Evolutionary conservation across 2,888 invertebrate species (phyloP).

Genomic region (Ecdyonurus torrentis): DNA sequence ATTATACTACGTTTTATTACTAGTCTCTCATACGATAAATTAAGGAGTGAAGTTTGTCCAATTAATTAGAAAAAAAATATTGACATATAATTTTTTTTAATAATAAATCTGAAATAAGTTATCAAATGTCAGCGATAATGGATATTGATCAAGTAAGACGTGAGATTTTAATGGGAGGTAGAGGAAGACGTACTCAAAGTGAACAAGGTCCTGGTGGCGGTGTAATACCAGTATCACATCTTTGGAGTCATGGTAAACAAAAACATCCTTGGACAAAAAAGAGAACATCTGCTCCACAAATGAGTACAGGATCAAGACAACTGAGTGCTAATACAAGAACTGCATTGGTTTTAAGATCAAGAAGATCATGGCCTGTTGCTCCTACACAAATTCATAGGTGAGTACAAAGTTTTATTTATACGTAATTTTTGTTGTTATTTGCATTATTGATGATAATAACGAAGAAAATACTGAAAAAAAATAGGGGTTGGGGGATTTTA

Average conservation of each 20-base stretch:
- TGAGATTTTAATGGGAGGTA: slow-evolving; percentile 33
- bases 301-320: slow-evolving; percentile 32
- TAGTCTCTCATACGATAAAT: too few relatives aligned
- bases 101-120: too few relatives aligned
- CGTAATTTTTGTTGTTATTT: background rate
- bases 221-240: slow-evolving; percentile 28
- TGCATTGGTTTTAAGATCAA: slow-evolving; percentile 42
- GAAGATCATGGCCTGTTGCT: slow-evolving; percentile 61
- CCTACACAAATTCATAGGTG: slow-evolving; percentile 51
- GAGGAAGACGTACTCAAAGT: slow-evolving; percentile 45
- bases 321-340: slow-evolving; percentile 19
- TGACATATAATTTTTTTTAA: too few relatives aligned
- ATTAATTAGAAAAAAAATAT: too few relatives aligned
- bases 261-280: slow-evolving; percentile 35
- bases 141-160: slow-evolving; percentile 22
- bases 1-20: too few relatives aligned
- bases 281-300: slow-evolving; percentile 54
- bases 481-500: too few relatives aligned
- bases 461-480: too few relatives aligned
- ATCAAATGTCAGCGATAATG: slow-evolving; percentile 8
- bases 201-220: slow-evolving; percentile 45
- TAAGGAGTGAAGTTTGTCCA: too few relatives aligned
- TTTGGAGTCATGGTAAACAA: slow-evolving; percentile 37
- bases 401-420: slow-evolving; percentile 14
- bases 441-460: too few relatives aligned